A percentile compares a stretch with the other conserved stretches of the same genome.
These are phyloP conservation scores for Eufriesea mexicana DNA, from an alignment of 1,140 invertebrate species.

Conservation along the genomic window DNA sequence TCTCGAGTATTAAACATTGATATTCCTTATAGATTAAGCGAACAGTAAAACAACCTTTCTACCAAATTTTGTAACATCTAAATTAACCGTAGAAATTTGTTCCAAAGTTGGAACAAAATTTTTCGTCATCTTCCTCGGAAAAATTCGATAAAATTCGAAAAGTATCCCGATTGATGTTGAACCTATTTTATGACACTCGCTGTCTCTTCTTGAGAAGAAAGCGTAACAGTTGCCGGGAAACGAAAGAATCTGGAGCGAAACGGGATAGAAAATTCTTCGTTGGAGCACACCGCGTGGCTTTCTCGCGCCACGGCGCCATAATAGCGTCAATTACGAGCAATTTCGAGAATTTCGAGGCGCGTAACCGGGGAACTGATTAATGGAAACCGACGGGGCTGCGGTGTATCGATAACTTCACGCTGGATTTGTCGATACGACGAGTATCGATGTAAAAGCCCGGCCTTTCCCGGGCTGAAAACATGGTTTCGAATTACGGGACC, in stretches of 20 bases:
- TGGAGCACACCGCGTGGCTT: not conserved
- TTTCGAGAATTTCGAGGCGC: constrained; percentile 39
- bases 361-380: constrained; percentile 49
- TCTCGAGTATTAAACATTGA: too few species aligned
- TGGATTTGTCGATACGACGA: constrained; percentile 36
- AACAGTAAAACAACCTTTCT: too few species aligned
- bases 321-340: constrained; percentile 54
- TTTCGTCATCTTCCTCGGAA: too few species aligned
- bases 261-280: constrained; percentile 12
- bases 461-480: constrained; percentile 20
- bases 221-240: not conserved
- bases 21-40: too few species aligned
- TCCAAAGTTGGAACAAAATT: too few species aligned
- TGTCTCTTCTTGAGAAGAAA: too few species aligned
- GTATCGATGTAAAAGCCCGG: constrained; percentile 33
- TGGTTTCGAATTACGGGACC: constrained; percentile 29
- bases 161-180: too few species aligned
- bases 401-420: constrained; percentile 44
- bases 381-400: constrained; percentile 29
- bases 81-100: too few species aligned
- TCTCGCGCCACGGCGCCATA: constrained; percentile 37
- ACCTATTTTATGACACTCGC: too few species aligned
- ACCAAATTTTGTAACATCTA: too few species aligned
- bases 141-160: too few species aligned
- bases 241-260: not conserved